Percentiles rank a stretch among this genome's conserved stretches.
phyloP scores from a whole-genome alignment of 2,113 vertebrate genomes.

The Meles meles region DNA sequence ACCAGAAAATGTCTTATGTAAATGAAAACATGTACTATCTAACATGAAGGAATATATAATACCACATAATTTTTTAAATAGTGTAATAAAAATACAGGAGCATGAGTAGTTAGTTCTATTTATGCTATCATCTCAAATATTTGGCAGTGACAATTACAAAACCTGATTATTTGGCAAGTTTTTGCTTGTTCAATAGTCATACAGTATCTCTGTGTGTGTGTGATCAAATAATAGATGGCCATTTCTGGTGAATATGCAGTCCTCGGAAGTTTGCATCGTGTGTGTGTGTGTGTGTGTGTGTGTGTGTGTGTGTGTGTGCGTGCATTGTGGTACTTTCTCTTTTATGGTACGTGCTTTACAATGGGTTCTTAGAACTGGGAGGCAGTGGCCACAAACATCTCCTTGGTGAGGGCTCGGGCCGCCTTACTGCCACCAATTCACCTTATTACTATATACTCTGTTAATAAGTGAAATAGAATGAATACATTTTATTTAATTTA shows the following conservation, averaged over 20 bases:
- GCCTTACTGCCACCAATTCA: not conserved
- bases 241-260: not conserved
- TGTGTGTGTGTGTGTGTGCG: not conserved
- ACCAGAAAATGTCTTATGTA: conserved; percentile 6
- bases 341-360: not conserved
- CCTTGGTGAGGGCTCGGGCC: not conserved
- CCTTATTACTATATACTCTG: not conserved
- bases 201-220: not conserved
- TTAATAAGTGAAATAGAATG: not conserved
- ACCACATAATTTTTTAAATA: not conserved
- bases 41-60: not conserved
- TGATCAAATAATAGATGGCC: not conserved
- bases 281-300: not conserved
- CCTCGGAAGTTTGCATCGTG: not conserved
- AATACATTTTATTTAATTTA: not conserved
- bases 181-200: not conserved
- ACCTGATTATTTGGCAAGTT: not conserved
- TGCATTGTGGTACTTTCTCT: not conserved
- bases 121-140: not conserved
- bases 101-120: not conserved
- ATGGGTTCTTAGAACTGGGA: not conserved
- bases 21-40: not conserved
- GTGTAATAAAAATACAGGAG: not conserved
- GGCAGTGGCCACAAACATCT: not conserved
- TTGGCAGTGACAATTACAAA: not conserved